Evolutionary conservation across 2,888 invertebrate species (phyloP), one percentile per base, ranked within the genome.

Genomic region (Gymnoscelis rufifasciata): DNA sequence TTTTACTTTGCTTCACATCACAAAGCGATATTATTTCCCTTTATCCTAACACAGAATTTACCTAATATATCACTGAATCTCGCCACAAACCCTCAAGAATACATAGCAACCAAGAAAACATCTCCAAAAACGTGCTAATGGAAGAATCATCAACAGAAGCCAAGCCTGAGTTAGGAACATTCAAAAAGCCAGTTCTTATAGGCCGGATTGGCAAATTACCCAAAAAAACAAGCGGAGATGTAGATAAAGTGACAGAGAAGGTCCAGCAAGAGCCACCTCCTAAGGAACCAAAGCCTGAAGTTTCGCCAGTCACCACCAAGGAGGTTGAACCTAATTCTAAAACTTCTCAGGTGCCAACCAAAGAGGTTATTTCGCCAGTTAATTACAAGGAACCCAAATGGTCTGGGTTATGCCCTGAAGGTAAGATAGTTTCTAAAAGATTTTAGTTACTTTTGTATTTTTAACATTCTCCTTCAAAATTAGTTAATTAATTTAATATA

Each of bases 371-470:
- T 3, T 69, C 82, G 3, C 81, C 89, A 1, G 80, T 93, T 54
- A 91, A 92, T 0, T 95, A 95, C 64, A 91, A 90, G 66, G 95
- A 95, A 70, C 97, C 97, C 0, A 77, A 89, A 43, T 97, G 97
- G 97, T 92, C 95, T 27, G 93, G 93, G 0, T 56, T 90, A 12
- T 93, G 94, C 1, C 78, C 88, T 12, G 74, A 83, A 44, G 78
- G 78, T 76, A 54, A 60, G 70, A 4, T 57, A 26, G 8, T 26
- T 2, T 26, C 8, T 7, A 7, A 7, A 26, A 7, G 8, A 26
- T n/a, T n/a, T n/a, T n/a, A n/a, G n/a, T n/a, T n/a, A n/a, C n/a
- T n/a, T n/a, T n/a, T n/a, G n/a, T n/a, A n/a, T n/a, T n/a, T n/a
- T n/a, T n/a, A n/a, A n/a, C n/a, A n/a, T n/a, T n/a, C n/a, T n/a